Evolutionary conservation across 2,888 invertebrate species (phyloP).

Genomic region (Agonum fuliginosum): DNA sequence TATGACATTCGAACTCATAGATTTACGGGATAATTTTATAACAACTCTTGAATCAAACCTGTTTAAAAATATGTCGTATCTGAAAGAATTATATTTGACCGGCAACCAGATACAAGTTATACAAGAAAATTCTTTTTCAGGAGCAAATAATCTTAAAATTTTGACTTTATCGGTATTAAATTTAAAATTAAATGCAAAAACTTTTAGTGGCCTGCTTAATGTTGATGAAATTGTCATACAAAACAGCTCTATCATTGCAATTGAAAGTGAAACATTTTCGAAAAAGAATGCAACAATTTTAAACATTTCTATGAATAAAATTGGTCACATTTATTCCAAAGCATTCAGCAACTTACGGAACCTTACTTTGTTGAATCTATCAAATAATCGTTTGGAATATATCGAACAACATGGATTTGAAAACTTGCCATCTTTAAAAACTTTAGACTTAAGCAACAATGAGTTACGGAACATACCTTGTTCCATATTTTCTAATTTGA

Average conservation of each 20-base stretch:
- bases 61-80: background rate
- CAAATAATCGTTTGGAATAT: background rate
- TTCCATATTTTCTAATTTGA: background rate
- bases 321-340: background rate
- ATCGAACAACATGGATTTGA: background rate
- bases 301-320: background rate
- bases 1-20: background rate
- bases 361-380: background rate
- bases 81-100: conserved; percentile 17
- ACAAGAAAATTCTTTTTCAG: conserved; percentile 1
- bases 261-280: background rate
- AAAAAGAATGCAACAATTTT: background rate
- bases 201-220: background rate
- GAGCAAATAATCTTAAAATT: background rate
- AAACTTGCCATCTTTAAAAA: conserved; percentile 7
- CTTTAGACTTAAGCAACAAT: conserved; percentile 1
- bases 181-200: background rate
- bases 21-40: conserved; percentile 19
- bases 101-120: conserved; percentile 12
- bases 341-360: background rate
- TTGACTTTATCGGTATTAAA: background rate
- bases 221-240: background rate
- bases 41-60: background rate
- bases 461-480: background rate
- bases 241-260: background rate